phyloP scores from a whole-genome alignment of 2,888 invertebrate species.

The Xestia c-nigrum region DNA sequence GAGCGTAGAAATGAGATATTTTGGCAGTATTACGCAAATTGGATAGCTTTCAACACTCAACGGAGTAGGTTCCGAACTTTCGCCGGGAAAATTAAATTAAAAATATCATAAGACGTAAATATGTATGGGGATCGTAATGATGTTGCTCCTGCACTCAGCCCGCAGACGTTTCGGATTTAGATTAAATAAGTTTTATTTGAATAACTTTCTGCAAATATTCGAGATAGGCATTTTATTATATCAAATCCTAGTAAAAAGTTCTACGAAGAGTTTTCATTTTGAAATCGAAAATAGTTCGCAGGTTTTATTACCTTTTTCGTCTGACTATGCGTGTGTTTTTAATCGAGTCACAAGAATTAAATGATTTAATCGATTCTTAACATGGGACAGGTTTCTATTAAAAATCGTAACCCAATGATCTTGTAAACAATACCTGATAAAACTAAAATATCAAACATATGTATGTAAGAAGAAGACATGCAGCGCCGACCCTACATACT shows the following conservation, averaged over 20 bases:
- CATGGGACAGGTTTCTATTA: constrained; percentile 23
- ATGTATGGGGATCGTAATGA: constrained; percentile 87
- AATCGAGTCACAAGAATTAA: constrained; percentile 43
- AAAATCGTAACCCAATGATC: constrained; percentile 13
- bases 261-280: constrained; percentile 47
- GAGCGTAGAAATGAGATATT: constrained; percentile 91
- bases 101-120: constrained; percentile 90
- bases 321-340: constrained; percentile 40
- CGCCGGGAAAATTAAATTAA: constrained; percentile 90
- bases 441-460: constrained; percentile 14
- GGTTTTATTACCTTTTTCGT: constrained; percentile 44
- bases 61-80: constrained; percentile 90
- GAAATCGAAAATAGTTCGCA: constrained; percentile 53
- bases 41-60: constrained; percentile 91
- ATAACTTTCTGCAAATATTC: constrained; percentile 64
- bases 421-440: constrained; percentile 27
- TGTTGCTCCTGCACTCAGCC: constrained; percentile 79
- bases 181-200: constrained; percentile 74
- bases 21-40: constrained; percentile 91
- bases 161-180: constrained; percentile 72
- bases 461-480: background rate
- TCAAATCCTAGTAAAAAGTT: constrained; percentile 39
- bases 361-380: constrained; percentile 39
- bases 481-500: background rate
- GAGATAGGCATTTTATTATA: constrained; percentile 60